Evolutionary conservation across 2,888 invertebrate genomes (phyloP).

Genomic region (Dasypogon diadema): DNA sequence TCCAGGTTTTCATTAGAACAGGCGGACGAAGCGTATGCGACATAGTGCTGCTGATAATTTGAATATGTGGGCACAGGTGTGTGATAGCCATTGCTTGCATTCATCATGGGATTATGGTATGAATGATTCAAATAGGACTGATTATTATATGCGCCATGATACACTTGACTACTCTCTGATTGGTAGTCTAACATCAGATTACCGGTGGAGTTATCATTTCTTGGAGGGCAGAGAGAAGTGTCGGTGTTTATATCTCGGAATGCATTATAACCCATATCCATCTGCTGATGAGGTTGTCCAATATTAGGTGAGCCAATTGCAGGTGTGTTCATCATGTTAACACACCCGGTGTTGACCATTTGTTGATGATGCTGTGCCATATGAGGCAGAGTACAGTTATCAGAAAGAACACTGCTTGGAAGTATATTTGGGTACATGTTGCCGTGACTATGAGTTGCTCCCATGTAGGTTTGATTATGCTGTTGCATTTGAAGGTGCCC

Average conservation of each 20-base stretch:
- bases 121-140: slow-evolving; percentile 50
- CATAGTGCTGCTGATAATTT: slow-evolving; percentile 52
- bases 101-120: slow-evolving; percentile 24
- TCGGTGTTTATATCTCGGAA: slow-evolving; percentile 55
- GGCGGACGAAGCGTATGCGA: slow-evolving; percentile 30
- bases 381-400: slow-evolving; percentile 29
- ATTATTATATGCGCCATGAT: slow-evolving; percentile 47
- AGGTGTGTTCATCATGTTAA: background rate
- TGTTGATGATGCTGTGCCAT: slow-evolving; percentile 33
- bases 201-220: background rate
- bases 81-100: slow-evolving; percentile 16
- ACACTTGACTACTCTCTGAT: slow-evolving; percentile 39
- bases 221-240: background rate
- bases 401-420: slow-evolving; percentile 15
- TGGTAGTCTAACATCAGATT: slow-evolving; percentile 47
- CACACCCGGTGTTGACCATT: slow-evolving; percentile 17
- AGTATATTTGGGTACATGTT: slow-evolving; percentile 6
- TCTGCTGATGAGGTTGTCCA: slow-evolving; percentile 44
- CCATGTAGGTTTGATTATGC: slow-evolving; percentile 34
- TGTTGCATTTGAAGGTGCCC: slow-evolving; percentile 33
- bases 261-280: slow-evolving; percentile 57
- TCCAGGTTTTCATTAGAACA: slow-evolving; percentile 10
- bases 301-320: background rate
- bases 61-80: slow-evolving; percentile 21
- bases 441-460: background rate